Conservation (phyloP, 2,797 vertebrate genomes). For the Macropus fuliginosus region DNA sequence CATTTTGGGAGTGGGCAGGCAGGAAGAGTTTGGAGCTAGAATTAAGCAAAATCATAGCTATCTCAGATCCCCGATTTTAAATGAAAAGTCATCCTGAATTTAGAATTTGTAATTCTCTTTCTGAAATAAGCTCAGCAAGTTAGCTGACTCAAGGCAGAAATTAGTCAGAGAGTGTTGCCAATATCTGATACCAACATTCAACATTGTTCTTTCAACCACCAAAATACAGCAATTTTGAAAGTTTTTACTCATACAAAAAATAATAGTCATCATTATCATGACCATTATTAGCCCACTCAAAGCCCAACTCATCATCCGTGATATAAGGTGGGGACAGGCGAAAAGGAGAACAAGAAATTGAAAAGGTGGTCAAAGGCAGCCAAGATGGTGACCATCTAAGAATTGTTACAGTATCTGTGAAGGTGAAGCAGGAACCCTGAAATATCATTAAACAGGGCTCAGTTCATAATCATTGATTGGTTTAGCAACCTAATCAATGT, state of each 20-base stretch:
- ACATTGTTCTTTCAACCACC: background rate
- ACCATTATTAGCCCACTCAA: background rate
- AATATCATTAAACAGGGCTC: no score
- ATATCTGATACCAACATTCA: background rate
- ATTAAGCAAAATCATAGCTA: slow-evolving; percentile 32
- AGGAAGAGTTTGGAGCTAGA: slow-evolving; percentile 14
- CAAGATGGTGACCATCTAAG: no score
- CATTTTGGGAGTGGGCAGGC: no score
- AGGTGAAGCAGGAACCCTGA: no score
- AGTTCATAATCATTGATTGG: no score
- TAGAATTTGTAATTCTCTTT: slow-evolving; percentile 58
- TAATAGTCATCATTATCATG: no score
- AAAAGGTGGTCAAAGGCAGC: no score
- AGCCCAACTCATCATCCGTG: background rate
- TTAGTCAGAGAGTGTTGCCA: background rate
- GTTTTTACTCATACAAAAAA: no score
- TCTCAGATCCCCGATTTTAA: slow-evolving; percentile 53
- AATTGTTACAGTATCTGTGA: no score
- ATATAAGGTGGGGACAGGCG: no score
- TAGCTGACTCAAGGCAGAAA: background rate
- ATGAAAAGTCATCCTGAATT: slow-evolving; percentile 54
- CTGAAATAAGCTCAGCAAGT: slow-evolving; percentile 45
- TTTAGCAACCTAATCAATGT: no score
- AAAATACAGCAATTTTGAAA: background rate
- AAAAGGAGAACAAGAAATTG: no score